These are phyloP conservation scores for Argynnis bischoffii DNA, from an alignment of 2,888 invertebrate species.

Conservation along the genomic window DNA sequence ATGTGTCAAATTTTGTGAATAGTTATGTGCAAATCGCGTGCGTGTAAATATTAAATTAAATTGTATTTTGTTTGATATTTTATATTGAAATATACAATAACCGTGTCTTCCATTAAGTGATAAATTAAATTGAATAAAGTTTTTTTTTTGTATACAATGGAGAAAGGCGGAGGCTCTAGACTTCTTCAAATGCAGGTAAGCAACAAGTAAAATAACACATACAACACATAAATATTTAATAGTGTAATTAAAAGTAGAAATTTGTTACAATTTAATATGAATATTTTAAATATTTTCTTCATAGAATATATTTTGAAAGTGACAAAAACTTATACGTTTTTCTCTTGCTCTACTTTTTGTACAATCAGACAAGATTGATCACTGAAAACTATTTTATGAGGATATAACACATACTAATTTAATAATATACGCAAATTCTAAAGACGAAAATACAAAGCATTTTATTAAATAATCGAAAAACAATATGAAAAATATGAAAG, in stretches of 20 bases:
- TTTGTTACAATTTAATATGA: too few relatives aligned
- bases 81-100: conserved; percentile 39
- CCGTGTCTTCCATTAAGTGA: conserved; percentile 52
- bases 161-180: conserved; percentile 68
- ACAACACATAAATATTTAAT: background rate
- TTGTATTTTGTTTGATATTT: conserved; percentile 30
- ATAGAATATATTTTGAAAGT: too few relatives aligned
- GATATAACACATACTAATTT: too few relatives aligned
- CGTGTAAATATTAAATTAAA: conserved; percentile 39
- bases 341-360: too few relatives aligned
- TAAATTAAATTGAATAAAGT: conserved; percentile 32
- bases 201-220: conserved; percentile 37
- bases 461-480: too few relatives aligned
- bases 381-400: too few relatives aligned
- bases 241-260: background rate
- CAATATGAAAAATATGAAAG: too few relatives aligned
- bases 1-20: conserved; percentile 69
- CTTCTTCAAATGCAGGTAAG: conserved; percentile 75
- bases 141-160: conserved; percentile 53
- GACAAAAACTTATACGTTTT: too few relatives aligned
- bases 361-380: too few relatives aligned
- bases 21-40: conserved; percentile 59
- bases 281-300: too few relatives aligned
- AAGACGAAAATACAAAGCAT: too few relatives aligned
- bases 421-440: too few relatives aligned